phyloP scores from a whole-genome alignment of 1,140 invertebrate species.

The Drosophila ironensis region DNA sequence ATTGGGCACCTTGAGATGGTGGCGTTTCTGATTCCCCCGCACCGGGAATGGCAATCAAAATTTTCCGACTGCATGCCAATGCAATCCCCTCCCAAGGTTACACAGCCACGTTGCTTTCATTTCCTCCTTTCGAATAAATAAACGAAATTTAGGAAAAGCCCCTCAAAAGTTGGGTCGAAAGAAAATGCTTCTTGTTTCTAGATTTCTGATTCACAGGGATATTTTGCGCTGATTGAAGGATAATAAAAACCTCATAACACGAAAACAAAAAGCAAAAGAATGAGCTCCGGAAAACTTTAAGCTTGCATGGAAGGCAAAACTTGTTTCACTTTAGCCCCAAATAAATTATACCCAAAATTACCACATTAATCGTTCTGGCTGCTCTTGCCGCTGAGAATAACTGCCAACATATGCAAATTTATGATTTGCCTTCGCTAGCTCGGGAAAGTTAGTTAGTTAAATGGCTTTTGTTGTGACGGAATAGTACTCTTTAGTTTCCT shows the following conservation, averaged over 20 bases:
- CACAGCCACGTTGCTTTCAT: conserved; percentile 18
- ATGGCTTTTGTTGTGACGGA: conserved; percentile 14
- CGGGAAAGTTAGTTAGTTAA: conserved; percentile 9
- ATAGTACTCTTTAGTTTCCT: no score
- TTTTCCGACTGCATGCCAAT: conserved; percentile 29
- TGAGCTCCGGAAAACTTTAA: not conserved
- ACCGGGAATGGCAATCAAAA: conserved; percentile 37
- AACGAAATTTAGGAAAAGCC: conserved; percentile 19
- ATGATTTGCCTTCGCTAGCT: not conserved
- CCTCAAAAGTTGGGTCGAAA: no score
- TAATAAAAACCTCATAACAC: not conserved
- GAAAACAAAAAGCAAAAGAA: not conserved
- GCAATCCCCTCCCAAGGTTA: conserved; percentile 13
- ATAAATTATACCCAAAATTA: conserved; percentile 12
- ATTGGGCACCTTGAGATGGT: conserved; percentile 15
- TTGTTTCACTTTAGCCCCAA: not conserved
- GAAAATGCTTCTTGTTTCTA: no score
- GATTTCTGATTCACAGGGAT: no score
- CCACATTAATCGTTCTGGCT: conserved; percentile 27
- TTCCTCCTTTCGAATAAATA: conserved; percentile 38
- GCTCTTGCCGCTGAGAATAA: conserved; percentile 6
- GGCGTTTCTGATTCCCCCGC: not conserved
- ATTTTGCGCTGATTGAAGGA: not conserved
- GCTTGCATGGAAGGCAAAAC: not conserved
- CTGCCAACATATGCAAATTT: conserved; percentile 31